Evolutionary conservation across 30 jellyfish, hydroid and myxozoan species (phyloP).

Genomic region (Chrysaora quinquecirrha): DNA sequence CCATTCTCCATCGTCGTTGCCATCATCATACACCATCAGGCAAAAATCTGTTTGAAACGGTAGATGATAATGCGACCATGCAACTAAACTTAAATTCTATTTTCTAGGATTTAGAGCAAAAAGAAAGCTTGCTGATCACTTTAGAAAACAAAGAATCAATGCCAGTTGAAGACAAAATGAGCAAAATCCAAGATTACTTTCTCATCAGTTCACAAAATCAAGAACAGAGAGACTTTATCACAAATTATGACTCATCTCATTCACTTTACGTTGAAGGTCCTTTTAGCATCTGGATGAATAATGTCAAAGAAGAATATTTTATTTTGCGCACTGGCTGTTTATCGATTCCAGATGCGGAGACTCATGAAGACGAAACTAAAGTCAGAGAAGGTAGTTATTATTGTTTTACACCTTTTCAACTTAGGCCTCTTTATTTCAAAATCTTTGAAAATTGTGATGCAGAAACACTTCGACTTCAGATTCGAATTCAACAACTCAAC

Average conservation of each 20-base stretch:
- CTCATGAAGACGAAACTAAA: constrained; percentile 71
- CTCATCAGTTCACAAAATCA: constrained; percentile 70
- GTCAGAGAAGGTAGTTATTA: constrained; percentile 64
- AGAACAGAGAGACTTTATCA: constrained; percentile 68
- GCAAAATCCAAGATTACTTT: constrained; percentile 54
- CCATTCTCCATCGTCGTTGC: no score
- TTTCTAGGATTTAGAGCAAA: constrained; percentile 27
- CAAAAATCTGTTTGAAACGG: no score
- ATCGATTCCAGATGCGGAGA: constrained; percentile 35
- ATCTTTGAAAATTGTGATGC: no score
- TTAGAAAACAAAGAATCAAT: background rate
- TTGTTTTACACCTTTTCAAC: no score
- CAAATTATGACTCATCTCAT: constrained; percentile 27
- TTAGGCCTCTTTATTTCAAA: no score
- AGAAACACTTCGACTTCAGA: no score
- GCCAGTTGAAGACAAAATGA: background rate
- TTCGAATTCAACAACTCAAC: no score
- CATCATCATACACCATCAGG: no score
- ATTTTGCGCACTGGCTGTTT: constrained; percentile 66
- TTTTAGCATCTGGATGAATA: constrained; percentile 77
- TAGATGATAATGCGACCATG: no score
- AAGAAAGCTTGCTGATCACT: background rate
- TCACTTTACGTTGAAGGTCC: constrained; percentile 95
- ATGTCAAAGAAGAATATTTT: constrained; percentile 68
- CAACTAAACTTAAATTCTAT: no score